Conservation (phyloP, 2,797 vertebrate genomes). For the Nyctalus aviator region DNA sequence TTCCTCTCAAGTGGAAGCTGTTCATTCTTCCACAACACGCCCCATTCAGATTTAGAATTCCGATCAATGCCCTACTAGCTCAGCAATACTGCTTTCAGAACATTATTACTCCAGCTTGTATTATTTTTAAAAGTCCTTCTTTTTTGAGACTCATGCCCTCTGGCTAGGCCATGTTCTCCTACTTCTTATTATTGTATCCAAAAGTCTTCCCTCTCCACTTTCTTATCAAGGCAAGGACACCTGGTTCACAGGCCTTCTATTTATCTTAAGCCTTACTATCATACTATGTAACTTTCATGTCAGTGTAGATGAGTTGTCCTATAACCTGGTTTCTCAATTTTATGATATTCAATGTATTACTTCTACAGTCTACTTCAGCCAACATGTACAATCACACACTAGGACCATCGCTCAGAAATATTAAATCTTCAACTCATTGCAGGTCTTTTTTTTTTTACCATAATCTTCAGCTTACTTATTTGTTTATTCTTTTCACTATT, state of each 20-base stretch:
- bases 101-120: not conserved
- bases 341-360: not conserved
- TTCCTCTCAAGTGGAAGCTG: not conserved
- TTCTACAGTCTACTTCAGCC: not conserved
- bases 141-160: not conserved
- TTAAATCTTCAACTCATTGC: not conserved
- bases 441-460: not conserved
- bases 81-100: not conserved
- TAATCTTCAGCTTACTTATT: not conserved
- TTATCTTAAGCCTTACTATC: not conserved
- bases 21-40: not conserved
- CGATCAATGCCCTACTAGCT: not conserved
- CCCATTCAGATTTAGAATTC: not conserved
- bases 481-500: not conserved
- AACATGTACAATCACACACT: not conserved
- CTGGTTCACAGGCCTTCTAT: not conserved
- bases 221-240: not conserved
- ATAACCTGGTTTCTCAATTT: not conserved
- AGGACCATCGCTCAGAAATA: not conserved
- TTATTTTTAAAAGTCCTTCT: not conserved
- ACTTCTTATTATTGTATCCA: not conserved
- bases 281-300: not conserved
- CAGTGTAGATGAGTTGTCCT: not conserved
- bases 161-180: not conserved
- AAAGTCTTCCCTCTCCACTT: not conserved